phyloP scores from a whole-genome alignment of 2,888 invertebrate species.

The Lycia hirtaria region DNA sequence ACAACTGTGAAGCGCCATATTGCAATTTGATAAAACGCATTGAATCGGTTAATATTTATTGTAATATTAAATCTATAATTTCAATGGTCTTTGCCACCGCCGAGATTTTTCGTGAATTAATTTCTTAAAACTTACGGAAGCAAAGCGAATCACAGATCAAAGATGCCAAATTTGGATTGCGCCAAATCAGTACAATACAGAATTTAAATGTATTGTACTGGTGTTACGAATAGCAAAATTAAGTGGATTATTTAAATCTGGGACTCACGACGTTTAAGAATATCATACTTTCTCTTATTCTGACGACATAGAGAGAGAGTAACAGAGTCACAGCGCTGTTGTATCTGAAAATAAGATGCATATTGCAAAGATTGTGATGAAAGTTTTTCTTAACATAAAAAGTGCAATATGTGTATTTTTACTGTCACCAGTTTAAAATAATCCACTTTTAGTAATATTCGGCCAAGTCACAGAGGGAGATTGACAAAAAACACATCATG shows the following conservation, averaged over 20 bases:
- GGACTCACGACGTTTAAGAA: too few relatives aligned
- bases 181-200: slow-evolving; percentile 49
- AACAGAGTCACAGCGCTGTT: too few relatives aligned
- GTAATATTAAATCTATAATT: too few relatives aligned
- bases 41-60: not conserved
- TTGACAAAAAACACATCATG: slow-evolving; percentile 67
- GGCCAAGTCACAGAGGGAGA: slow-evolving; percentile 62
- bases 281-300: too few relatives aligned
- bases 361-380: too few relatives aligned
- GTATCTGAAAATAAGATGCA: too few relatives aligned
- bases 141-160: slow-evolving; percentile 67
- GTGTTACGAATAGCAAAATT: slow-evolving; percentile 58
- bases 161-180: slow-evolving; percentile 41
- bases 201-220: slow-evolving; percentile 45
- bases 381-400: not conserved
- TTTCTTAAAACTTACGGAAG: slow-evolving; percentile 48
- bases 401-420: too few relatives aligned
- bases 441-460: slow-evolving; percentile 32
- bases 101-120: not conserved
- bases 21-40: not conserved
- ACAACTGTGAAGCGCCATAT: too few relatives aligned
- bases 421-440: not conserved
- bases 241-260: not conserved
- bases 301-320: not conserved
- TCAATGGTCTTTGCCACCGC: not conserved